Conservation (phyloP, 2,888 invertebrate genomes). For the Rotaria socialis region DNA sequence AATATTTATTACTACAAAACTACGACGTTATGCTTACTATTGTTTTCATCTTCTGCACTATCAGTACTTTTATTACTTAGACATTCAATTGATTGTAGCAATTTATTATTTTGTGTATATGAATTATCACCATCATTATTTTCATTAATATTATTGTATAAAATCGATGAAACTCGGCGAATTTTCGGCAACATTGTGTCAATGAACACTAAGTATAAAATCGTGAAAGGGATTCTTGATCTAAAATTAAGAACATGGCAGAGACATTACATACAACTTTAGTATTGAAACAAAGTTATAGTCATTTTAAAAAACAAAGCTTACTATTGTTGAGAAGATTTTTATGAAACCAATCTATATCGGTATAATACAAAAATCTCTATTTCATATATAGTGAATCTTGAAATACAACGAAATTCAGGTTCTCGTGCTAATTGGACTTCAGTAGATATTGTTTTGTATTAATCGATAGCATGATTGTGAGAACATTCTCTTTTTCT, state of each 20-base stretch:
- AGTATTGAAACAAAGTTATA: no score
- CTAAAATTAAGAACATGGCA: no score
- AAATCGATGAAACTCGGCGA: constrained; percentile 2
- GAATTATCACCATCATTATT: neutral
- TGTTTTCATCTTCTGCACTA: neutral
- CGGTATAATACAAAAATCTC: no score
- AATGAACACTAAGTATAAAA: neutral
- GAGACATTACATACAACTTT: neutral
- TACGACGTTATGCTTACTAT: neutral
- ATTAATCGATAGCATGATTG: no score
- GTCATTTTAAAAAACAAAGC: no score
- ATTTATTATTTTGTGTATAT: neutral
- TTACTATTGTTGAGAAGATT: no score
- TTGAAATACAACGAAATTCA: neutral
- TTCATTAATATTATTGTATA: neutral
- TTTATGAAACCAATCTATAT: no score
- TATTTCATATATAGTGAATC: neutral
- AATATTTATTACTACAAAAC: neutral
- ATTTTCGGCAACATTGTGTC: neutral
- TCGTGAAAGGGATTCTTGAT: neutral
- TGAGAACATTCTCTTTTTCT: no score
- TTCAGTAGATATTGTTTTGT: no score
- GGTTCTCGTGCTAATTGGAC: neutral
- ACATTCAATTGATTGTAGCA: neutral
- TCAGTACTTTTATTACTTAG: constrained; percentile 17